These are phyloP conservation scores for Melipona quadrifasciata DNA, from an alignment of 1,140 invertebrate species.

Conservation along the genomic window DNA sequence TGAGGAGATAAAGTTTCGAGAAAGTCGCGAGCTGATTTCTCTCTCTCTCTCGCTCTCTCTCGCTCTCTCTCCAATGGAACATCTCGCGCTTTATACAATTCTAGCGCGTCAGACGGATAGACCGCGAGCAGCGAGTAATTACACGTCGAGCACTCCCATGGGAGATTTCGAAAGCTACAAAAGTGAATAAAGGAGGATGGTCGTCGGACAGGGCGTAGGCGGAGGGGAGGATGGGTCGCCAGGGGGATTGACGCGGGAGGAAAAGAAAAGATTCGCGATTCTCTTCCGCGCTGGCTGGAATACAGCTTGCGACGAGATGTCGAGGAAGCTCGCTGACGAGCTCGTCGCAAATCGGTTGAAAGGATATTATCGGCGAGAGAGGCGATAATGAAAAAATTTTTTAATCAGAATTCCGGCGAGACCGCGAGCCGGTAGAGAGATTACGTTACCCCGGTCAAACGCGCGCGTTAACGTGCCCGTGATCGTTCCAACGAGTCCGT, in stretches of 20 bases:
- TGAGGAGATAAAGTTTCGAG: slow-evolving; percentile 18
- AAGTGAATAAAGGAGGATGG: slow-evolving; percentile 31
- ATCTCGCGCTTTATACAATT: slow-evolving; percentile 39
- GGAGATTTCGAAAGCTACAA: slow-evolving; percentile 35
- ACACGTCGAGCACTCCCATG: slow-evolving; percentile 36
- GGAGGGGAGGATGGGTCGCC: not conserved
- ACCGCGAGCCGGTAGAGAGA: not conserved
- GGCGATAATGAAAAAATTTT: not conserved
- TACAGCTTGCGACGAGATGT: no score
- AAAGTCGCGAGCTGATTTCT: slow-evolving; percentile 16
- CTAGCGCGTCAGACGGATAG: slow-evolving; percentile 13
- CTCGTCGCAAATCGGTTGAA: not conserved
- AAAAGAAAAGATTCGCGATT: not conserved
- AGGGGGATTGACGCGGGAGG: slow-evolving; percentile 10
- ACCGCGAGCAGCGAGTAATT: slow-evolving; percentile 48
- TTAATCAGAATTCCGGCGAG: not conserved
- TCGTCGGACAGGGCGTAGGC: slow-evolving; percentile 39
- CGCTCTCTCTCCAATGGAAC: slow-evolving; percentile 10
- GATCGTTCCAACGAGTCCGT: not conserved
- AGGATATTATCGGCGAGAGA: not conserved
- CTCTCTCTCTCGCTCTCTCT: not conserved
- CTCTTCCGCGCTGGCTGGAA: not conserved
- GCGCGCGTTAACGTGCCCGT: not conserved
- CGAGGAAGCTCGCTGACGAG: not conserved
- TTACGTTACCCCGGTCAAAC: not conserved